These are phyloP conservation scores for Dryococelus australis DNA, from an alignment of 2,888 invertebrate species.

Conservation along the genomic window DNA sequence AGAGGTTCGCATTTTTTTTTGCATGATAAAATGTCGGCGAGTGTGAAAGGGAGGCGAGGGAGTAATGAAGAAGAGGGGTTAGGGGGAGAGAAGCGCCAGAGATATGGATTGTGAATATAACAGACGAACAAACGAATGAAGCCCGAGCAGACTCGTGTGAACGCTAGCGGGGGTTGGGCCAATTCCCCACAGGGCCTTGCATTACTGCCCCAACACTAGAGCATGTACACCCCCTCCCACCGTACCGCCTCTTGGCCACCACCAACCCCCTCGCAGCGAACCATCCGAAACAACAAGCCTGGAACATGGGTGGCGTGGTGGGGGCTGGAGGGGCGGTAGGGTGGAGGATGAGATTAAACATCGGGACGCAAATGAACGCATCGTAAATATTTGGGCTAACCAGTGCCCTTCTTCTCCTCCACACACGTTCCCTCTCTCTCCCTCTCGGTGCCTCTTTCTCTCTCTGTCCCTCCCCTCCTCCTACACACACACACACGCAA, in stretches of 20 bases:
- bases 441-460: background rate
- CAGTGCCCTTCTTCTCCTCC: background rate
- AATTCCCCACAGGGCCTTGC: slow-evolving; percentile 35
- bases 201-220: slow-evolving; percentile 27
- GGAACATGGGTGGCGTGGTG: slow-evolving; percentile 9
- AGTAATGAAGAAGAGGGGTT: background rate
- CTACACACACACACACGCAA: background rate
- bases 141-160: slow-evolving; percentile 11
- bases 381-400: slow-evolving; percentile 54
- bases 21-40: slow-evolving; percentile 11
- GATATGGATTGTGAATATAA: slow-evolving; percentile 27
- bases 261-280: background rate
- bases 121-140: slow-evolving; percentile 31
- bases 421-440: background rate
- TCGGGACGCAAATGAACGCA: slow-evolving; percentile 57
- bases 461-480: background rate
- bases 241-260: background rate
- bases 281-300: slow-evolving; percentile 16
- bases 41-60: background rate
- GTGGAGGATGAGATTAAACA: slow-evolving; percentile 55
- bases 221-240: background rate
- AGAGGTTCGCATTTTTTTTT: slow-evolving; percentile 4
- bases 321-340: slow-evolving; percentile 36
- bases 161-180: slow-evolving; percentile 18
- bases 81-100: background rate